Base-by-base conservation (phyloP, 2,113 vertebrate genomes). In the Meles meles region DNA sequence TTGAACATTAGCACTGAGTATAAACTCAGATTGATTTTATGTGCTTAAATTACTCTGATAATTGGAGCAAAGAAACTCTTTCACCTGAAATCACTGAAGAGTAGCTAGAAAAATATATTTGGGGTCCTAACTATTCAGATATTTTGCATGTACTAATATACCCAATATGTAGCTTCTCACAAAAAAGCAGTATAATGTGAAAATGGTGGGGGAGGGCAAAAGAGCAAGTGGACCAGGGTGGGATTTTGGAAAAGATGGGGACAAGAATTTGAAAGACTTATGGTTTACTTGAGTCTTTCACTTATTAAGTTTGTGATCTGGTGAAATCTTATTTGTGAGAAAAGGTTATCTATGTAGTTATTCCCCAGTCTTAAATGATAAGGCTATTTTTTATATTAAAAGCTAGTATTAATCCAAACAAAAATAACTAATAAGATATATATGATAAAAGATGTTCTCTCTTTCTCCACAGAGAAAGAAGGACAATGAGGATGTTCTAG, bases 11-110 rank as follows among this genome's bases (percentile, higher is more conserved):
- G 90, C 67, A 89, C 77, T 97, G 81, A 84, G n/a, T 93, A 97
- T 61, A 98, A 98, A 97, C 39, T 95, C 87, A 52, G 14, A 92
- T 67, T 83, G 80, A 84, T 61, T 88, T 80, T 90, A 55, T 95
- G 76, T 59, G 80, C 65, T 96, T 93, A 96, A 92, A 90, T 97
- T 96, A 93, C 88, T 95, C 90, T 82, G 85, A 96, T 98, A 97
- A 97, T 92, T 96, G 84, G 94, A 85, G 84, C 42, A 97, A 97
- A 94, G 93, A 90, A 94, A 92, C 39, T 57, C 57, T 95, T 88
- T 95, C 87, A 79, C 59, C 84, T 87, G 87, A 84, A 92, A 74
- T 59, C 72, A 67, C 77, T 90, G 81, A 92, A 93, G 31, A 88
- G 69, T 31, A 88, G 47, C 49, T 86, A 74, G 39, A 80, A 96